Base-by-base conservation (phyloP, 1,140 invertebrate species). In the Drosophila bocqueti region DNA sequence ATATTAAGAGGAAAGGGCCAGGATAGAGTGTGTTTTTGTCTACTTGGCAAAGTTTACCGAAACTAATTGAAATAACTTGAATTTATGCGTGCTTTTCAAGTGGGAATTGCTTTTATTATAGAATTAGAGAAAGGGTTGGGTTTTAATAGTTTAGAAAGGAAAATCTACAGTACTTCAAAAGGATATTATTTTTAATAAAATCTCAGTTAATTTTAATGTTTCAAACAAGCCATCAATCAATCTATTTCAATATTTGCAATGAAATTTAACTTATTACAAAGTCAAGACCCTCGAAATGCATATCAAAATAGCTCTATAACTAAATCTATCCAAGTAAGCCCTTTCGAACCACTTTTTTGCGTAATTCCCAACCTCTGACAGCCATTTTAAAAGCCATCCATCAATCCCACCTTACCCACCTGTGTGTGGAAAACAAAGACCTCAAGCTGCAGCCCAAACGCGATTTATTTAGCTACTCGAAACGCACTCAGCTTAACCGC, bases 401-500 rank as follows among this genome's bases (percentile, higher is more conserved):
- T 75, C 72, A 55, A 36, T 74, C 59, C 24, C 8, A 29, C 21
- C 18, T 10, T 36, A 55, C 1, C 47, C 42, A 73, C 21, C 66
- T 75, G 58, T 49, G 34, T 57, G 69, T 55, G 13, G 34, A 43
- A 47, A 74, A 75, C 69, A 75, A 52, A 60, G 69, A 60, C 66
- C 45, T 74, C 40, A 46, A 24, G 46, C 40, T 29, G n/a, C 13
- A 55, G 36, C 43, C 29, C 34, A 40, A 24, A 16, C 54, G 40
- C 68, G 72, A 74, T 75, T 75, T 75, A 75, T 76, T 57, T 76
- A 76, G 71, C 71, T 59, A 76, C 60, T 76, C 60, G 50, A 65
- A 75, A 57, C 61, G 60, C 71, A 75, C 71, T 76, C 60, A 75
- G 58, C 52, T 76, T 65, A 76, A 76, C 73, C 72, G 69, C 73